Base-by-base conservation (phyloP, 1,140 invertebrate genomes). In the Drosophila ohnishii region DNA sequence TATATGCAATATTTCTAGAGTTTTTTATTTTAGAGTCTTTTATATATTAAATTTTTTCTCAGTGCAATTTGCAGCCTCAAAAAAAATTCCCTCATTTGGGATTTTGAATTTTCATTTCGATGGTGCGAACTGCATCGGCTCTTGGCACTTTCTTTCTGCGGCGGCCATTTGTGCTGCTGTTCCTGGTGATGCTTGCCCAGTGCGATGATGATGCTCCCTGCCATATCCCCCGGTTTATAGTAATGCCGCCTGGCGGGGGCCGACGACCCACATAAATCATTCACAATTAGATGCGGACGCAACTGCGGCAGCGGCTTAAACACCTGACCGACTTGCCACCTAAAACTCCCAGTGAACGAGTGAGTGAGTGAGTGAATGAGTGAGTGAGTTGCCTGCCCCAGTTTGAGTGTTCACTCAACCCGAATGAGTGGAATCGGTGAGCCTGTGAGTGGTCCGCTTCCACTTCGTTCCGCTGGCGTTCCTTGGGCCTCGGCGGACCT, bases 251-350 rank as follows among this genome's bases (percentile, higher is more conserved):
- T 78, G 73, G 65, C 60, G 78, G 71, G 70, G 64, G 69, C 66
- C 81, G 55, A 77, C 78, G 83, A 83, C 83, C 83, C 84, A 88
- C 80, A 87, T 87, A 87, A 87, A 87, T 87, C 83, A 87, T 87
- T 87, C 67, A 87, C 79, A 87, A 87, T 87, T 87, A 87, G 83
- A 87, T 75, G 80, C 83, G 80, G 78, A 86, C 70, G 70, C 80
- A 84, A 63, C 62, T 42, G 72, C 70, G 80, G 35, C 65, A 71
- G 48, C 79, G 58, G 45, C 57, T 51, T 61, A 66, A 70, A 44
- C 80, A 63, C 58, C 80, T 76, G 73, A 75, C 73, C 72, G 72
- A 76, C 72, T 76, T 76, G 70, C 53, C 45, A 19, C 69, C 66
- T 22, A 65, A 64, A 39, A 48, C 55, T 63, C 40, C n/a, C 5